These are phyloP conservation scores for Solenopsis fugax DNA, from an alignment of 1,140 invertebrate genomes.

Conservation along the genomic window DNA sequence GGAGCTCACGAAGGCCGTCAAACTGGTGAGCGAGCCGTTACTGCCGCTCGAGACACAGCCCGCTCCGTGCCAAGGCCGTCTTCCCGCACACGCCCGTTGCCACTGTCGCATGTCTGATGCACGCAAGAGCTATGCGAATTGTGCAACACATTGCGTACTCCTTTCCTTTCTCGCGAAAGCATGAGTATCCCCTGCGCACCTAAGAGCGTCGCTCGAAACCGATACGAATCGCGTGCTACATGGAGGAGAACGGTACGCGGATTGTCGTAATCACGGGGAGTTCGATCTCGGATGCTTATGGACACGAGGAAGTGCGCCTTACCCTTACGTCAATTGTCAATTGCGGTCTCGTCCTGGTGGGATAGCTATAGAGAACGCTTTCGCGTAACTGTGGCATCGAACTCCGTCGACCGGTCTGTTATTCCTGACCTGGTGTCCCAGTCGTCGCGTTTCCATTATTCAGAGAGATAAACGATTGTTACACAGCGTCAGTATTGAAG, in stretches of 20 bases:
- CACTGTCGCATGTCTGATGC: too few relatives aligned
- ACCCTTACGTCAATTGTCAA: slow-evolving; percentile 13
- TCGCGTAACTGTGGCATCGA: neutral
- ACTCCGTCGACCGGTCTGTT: neutral
- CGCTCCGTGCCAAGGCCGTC: neutral
- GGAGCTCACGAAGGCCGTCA: slow-evolving; percentile 86
- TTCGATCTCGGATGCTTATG: neutral
- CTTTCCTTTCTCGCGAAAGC: neutral
- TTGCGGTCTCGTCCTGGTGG: neutral
- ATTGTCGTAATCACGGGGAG: neutral
- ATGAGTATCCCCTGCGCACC: neutral
- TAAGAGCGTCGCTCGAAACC: neutral
- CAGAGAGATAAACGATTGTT: neutral
- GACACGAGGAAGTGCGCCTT: neutral
- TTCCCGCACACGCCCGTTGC: neutral
- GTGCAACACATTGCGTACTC: neutral
- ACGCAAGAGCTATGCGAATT: neutral
- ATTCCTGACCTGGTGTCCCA: neutral
- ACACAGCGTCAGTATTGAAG: neutral
- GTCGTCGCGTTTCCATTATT: neutral
- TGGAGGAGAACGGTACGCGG: too few relatives aligned
- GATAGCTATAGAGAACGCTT: neutral
- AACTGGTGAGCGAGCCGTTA: slow-evolving; percentile 81
- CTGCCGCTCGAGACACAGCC: neutral
- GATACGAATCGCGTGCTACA: neutral